These are phyloP conservation scores for Ellobium chinense DNA, from an alignment of 2,888 invertebrate species.

Conservation along the genomic window DNA sequence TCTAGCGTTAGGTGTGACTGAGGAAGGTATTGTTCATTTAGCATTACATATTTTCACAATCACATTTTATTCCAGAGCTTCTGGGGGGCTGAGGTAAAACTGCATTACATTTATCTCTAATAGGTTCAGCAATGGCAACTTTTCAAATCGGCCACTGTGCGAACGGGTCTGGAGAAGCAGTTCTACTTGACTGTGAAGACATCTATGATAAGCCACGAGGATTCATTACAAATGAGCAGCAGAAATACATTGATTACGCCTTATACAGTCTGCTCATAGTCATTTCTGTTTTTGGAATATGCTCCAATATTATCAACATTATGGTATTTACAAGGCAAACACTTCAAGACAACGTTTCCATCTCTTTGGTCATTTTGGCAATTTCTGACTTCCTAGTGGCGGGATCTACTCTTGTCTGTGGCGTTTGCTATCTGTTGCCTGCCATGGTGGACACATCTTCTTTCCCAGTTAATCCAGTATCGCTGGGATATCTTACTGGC, in stretches of 20 bases:
- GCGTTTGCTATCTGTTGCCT: not conserved
- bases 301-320: conserved; percentile 3
- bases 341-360: conserved; percentile 1
- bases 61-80: no score
- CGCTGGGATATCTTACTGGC: not conserved
- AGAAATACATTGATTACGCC: not conserved
- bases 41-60: no score
- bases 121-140: no score
- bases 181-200: not conserved
- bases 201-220: not conserved
- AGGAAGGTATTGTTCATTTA: no score
- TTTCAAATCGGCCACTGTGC: no score
- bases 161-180: no score
- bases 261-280: not conserved
- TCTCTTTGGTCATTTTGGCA: not conserved
- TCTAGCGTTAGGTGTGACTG: no score
- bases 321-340: not conserved
- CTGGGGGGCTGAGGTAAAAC: no score
- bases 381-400: conserved; percentile 9
- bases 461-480: not conserved
- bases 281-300: not conserved
- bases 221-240: not conserved
- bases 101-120: no score
- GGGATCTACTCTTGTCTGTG: not conserved
- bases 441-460: not conserved